A percentile compares a stretch with the other conserved stretches of the same genome.
phyloP scores from a whole-genome alignment of 2,888 invertebrate species.

The Andrena haemorrhoa region DNA sequence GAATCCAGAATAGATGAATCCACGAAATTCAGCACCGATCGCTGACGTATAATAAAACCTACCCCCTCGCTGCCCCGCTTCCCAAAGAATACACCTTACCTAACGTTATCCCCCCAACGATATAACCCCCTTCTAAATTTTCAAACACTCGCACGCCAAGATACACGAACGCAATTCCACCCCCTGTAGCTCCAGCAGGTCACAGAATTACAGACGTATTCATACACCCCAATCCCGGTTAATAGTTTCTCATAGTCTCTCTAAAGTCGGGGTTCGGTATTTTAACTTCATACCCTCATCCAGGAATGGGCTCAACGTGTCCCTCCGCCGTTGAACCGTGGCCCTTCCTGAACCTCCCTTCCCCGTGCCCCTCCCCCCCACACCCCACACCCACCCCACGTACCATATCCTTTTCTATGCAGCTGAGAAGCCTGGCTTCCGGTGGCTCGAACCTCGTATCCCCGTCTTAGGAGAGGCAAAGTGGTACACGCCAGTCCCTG shows the following conservation, averaged over 20 bases:
- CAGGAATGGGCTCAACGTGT: slow-evolving; percentile 55
- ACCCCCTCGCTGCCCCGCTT: too few relatives aligned
- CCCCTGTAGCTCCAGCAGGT: not conserved
- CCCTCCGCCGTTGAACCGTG: slow-evolving; percentile 40
- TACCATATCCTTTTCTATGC: slow-evolving; percentile 15
- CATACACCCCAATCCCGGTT: slow-evolving; percentile 76
- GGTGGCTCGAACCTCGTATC: slow-evolving; percentile 63
- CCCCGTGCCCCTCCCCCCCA: slow-evolving; percentile 15
- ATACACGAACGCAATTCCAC: not conserved
- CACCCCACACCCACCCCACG: not conserved
- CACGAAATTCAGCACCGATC: too few relatives aligned
- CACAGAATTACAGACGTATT: slow-evolving; percentile 9
- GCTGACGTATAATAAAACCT: too few relatives aligned
- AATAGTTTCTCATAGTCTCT: slow-evolving; percentile 76
- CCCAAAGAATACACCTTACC: too few relatives aligned
- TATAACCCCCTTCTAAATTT: not conserved
- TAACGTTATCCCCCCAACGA: too few relatives aligned
- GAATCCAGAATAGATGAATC: too few relatives aligned
- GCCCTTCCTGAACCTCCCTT: slow-evolving; percentile 48
- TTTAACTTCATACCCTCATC: slow-evolving; percentile 79
- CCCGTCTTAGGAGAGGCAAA: slow-evolving; percentile 71
- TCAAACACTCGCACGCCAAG: not conserved
- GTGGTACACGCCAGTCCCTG: slow-evolving; percentile 70
- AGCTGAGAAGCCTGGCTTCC: slow-evolving; percentile 45
- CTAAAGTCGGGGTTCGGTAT: slow-evolving; percentile 70